phyloP scores from a whole-genome alignment of 35 echinoderm and acorn worm genomes.

The Stichopus chloronotus region DNA sequence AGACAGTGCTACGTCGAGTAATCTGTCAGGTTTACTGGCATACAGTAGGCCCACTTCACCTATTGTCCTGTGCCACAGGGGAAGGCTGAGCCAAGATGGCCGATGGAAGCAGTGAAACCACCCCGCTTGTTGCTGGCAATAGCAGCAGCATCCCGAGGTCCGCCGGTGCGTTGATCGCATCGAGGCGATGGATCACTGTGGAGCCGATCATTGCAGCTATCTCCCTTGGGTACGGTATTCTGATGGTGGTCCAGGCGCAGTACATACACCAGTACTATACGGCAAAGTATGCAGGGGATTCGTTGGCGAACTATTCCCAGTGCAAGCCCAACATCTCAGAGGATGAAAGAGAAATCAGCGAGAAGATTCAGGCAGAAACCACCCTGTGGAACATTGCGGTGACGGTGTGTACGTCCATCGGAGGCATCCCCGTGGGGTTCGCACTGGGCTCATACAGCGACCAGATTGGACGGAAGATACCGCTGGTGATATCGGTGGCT shows the following conservation, averaged over 20 bases:
- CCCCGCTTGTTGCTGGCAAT: background rate
- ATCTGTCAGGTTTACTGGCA: too few relatives aligned
- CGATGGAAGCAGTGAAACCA: background rate
- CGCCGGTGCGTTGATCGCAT: background rate
- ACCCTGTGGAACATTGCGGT: conserved; percentile 23
- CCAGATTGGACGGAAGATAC: conserved; percentile 46
- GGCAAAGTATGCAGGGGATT: background rate
- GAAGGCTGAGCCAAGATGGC: too few relatives aligned
- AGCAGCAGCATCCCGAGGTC: background rate
- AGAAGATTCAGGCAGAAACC: conserved; percentile 43
- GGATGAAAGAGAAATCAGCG: background rate
- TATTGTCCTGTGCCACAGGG: too few relatives aligned
- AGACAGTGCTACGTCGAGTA: too few relatives aligned
- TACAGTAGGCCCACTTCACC: too few relatives aligned
- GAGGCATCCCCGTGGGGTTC: conserved; percentile 21
- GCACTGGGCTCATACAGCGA: conserved; percentile 47
- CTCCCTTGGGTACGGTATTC: conserved; percentile 52
- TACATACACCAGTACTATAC: conserved; percentile 36
- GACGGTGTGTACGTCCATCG: background rate
- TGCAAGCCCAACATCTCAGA: conserved; percentile 8
- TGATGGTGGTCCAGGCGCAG: conserved; percentile 36
- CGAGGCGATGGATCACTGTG: conserved; percentile 56
- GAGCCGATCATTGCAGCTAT: conserved; percentile 51
- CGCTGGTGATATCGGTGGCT: background rate
- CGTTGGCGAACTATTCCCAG: background rate